Evolutionary conservation across 2,797 vertebrate species (phyloP), one percentile per base, ranked within the genome.

Genomic region (Acrossocheilus wenchowensis): DNA sequence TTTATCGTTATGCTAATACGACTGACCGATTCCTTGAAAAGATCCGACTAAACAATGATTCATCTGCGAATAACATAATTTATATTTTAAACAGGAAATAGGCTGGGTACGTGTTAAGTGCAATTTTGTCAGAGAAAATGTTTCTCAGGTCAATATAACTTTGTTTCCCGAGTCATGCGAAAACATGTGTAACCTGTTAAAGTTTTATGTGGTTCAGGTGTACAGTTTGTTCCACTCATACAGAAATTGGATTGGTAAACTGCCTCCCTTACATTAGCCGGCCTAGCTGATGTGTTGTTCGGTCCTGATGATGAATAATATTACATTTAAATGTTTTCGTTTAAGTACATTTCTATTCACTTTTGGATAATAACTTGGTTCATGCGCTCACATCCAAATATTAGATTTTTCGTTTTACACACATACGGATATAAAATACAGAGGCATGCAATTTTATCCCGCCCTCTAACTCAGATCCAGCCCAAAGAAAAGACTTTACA

Each of bases 401-500:
- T 30, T 50, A 0, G 5, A 9, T 74, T n/a, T 77, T 57, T 77
- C 14, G 5, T 39, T 77, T 78, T 77, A 12, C 48, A 77, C 17
- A 54, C 74, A 57, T 30, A 54, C 21, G 34, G 17, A 48, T 34
- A 19, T 48, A 48, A 66, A 48, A 50, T 50, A 48, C 72, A 23
- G 62, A 68, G 43, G 43, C 62, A 66, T 81, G 19, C 26, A 36
- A 77, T 34, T 77, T 52, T 50, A 84, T 84, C 21, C 43, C 21
- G 3, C 43, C 72, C 60, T 52, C 30, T 36, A 81, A 39, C 87
- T 75, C 48, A 54, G 34, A 82, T 85, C 41, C 41, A 72, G 84
- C 66, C 45, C 36, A 60, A 64, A 78, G 64, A 78, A 78, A 78
- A 62, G 45, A 84, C 60, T 43, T 84, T 79, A 57, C 90, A 92